These are phyloP conservation scores for Liposcelis brunnea DNA, from an alignment of 2,888 invertebrate species.

Conservation along the genomic window DNA sequence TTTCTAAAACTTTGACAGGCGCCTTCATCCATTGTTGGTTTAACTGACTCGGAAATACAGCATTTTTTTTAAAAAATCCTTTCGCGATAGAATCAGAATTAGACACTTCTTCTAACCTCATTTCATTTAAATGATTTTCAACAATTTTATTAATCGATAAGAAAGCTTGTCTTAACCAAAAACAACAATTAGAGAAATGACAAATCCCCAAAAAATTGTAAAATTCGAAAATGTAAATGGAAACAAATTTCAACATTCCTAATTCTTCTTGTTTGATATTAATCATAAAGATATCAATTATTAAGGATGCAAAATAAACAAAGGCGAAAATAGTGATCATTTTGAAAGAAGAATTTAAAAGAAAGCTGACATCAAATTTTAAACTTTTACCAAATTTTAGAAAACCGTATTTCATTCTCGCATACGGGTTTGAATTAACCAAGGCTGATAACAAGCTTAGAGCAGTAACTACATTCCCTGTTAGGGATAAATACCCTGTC, in stretches of 20 bases:
- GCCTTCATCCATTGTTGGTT: no score
- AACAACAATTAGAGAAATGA: not conserved
- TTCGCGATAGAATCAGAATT: no score
- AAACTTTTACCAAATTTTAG: not conserved
- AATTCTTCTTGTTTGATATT: no score
- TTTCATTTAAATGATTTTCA: not conserved
- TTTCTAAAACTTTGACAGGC: no score
- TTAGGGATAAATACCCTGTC: not conserved
- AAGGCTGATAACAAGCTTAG: not conserved
- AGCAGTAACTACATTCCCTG: not conserved
- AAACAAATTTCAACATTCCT: not conserved
- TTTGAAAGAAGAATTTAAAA: not conserved
- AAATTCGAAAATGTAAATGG: not conserved
- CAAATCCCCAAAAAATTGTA: conserved; percentile 6
- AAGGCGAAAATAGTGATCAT: not conserved
- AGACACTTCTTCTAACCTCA: not conserved
- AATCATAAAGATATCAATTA: not conserved
- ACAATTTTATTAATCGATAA: not conserved
- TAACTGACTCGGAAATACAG: no score
- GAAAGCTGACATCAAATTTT: not conserved
- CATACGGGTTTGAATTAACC: not conserved
- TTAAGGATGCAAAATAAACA: not conserved
- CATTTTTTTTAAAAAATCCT: no score
- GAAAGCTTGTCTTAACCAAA: not conserved
- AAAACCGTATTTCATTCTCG: not conserved